Percentiles rank a stretch among this genome's conserved stretches.
These are phyloP conservation scores for Eubucco bourcierii DNA, from an alignment of 2,113 vertebrate genomes.

Conservation along the genomic window DNA sequence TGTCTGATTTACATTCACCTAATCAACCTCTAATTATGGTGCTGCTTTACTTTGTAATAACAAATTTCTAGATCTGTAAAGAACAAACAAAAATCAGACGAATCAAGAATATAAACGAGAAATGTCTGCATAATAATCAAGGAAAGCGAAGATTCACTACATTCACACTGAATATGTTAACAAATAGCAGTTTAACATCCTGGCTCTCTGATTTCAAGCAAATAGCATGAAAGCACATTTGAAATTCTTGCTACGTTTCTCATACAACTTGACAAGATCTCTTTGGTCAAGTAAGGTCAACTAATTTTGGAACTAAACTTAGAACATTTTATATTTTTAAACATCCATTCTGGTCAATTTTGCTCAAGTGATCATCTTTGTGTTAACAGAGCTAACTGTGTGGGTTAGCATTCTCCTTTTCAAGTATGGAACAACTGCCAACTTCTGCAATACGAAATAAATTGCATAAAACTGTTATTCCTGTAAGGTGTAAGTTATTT, in stretches of 20 bases:
- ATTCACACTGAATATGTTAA: background rate
- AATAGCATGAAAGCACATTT: background rate
- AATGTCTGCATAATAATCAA: background rate
- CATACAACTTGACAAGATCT: background rate
- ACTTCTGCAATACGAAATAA: background rate
- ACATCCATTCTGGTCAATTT: background rate
- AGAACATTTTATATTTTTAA: background rate
- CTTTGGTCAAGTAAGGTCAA: slow-evolving; percentile 6
- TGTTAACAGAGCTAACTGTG: background rate
- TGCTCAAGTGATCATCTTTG: background rate
- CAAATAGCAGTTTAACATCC: background rate
- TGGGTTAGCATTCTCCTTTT: background rate
- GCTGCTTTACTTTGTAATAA: background rate
- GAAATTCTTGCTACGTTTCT: background rate
- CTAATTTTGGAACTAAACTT: background rate
- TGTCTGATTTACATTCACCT: background rate
- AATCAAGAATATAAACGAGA: background rate
- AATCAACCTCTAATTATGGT: background rate
- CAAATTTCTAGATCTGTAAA: background rate
- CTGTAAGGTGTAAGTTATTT: background rate
- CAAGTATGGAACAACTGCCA: background rate
- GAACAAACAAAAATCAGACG: background rate
- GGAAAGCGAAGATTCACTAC: background rate
- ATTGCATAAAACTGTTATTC: background rate
- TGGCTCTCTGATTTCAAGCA: background rate